phyloP scores from a whole-genome alignment of 2,797 vertebrate genomes.

The Oryzias dopingdopingensis region DNA sequence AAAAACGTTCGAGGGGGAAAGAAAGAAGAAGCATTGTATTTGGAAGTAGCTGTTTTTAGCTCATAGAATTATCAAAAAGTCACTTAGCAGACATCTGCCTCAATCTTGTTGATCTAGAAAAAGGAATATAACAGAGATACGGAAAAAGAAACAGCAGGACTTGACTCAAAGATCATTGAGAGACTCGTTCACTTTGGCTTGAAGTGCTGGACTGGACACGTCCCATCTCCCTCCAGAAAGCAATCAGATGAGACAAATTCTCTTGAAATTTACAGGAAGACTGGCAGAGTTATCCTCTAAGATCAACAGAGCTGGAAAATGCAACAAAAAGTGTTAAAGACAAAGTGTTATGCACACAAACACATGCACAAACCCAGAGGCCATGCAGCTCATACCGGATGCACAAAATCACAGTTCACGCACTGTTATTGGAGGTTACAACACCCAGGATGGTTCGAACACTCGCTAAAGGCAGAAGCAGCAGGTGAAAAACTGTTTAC shows the following conservation, averaged over 20 bases:
- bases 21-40: constrained; percentile 38
- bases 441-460: constrained; percentile 43
- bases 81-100: constrained; percentile 62
- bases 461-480: constrained; percentile 54
- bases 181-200: constrained; percentile 69
- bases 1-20: constrained; percentile 22
- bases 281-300: constrained; percentile 67
- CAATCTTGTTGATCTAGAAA: constrained; percentile 43
- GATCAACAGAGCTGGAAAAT: constrained; percentile 47
- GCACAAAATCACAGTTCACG: constrained; percentile 49
- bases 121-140: constrained; percentile 25
- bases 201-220: constrained; percentile 45
- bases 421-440: constrained; percentile 45
- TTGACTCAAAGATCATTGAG: constrained; percentile 44
- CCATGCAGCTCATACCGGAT: constrained; percentile 66
- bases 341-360: constrained; percentile 42
- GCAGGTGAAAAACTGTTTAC: constrained; percentile 16
- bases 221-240: constrained; percentile 30
- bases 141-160: constrained; percentile 49
- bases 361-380: constrained; percentile 51
- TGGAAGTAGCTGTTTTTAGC: constrained; percentile 62
- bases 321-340: constrained; percentile 24
- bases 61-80: constrained; percentile 71
- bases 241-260: constrained; percentile 57
- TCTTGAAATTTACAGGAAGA: constrained; percentile 74